phyloP scores from a whole-genome alignment of 2,113 vertebrate species.

The Ivindomyrus marchei region DNA sequence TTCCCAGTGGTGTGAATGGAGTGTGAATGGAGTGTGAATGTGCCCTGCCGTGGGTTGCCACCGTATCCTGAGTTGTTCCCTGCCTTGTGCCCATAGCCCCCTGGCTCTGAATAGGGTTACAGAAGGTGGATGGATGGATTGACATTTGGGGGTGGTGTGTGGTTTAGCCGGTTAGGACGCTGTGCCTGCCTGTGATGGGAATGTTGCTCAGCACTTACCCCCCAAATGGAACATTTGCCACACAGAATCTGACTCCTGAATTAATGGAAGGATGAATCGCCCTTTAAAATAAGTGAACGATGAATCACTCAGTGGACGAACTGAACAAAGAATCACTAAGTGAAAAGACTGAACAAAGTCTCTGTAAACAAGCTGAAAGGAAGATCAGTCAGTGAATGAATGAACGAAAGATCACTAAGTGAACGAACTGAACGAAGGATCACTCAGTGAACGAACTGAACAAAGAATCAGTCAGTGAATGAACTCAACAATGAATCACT shows the following conservation, averaged over 20 bases:
- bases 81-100: neutral
- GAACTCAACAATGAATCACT: too few species aligned
- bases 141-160: neutral
- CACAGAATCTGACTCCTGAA: neutral
- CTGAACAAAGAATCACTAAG: neutral
- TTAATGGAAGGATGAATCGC: neutral
- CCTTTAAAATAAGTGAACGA: neutral
- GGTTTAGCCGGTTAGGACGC: neutral
- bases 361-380: too few species aligned
- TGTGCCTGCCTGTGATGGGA: neutral
- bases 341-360: neutral
- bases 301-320: neutral
- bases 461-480: neutral
- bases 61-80: neutral
- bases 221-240: neutral
- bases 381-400: neutral
- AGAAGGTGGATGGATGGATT: too few species aligned
- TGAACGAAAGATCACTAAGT: neutral
- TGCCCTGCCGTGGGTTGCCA: neutral
- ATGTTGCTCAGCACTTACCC: neutral
- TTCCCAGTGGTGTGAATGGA: neutral
- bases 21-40: too few species aligned
- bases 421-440: neutral
- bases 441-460: neutral
- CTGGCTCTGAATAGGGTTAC: too few species aligned